phyloP scores from a whole-genome alignment of 1,140 invertebrate genomes.

The Pseudachorutes palmiensis region DNA sequence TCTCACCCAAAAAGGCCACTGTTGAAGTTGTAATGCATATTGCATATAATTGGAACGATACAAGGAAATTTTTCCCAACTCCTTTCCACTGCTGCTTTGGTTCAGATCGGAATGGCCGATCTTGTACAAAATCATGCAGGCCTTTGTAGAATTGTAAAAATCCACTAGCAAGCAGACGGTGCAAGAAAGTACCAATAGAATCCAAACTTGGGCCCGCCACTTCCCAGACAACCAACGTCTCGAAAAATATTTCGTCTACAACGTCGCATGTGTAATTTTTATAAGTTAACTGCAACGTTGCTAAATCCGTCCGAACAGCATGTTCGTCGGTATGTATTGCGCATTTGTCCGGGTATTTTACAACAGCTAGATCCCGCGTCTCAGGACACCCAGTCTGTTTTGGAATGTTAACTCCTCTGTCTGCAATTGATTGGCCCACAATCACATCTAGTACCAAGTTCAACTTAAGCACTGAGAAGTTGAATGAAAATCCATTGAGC shows the following conservation, averaged over 20 bases:
- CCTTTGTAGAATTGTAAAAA: slow-evolving; percentile 1
- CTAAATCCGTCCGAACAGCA: background rate
- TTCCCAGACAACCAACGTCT: background rate
- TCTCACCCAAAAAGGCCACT: no score
- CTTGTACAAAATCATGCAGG: background rate
- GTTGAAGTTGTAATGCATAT: no score
- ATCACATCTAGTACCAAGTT: background rate
- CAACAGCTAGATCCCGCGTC: background rate
- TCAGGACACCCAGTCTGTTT: background rate
- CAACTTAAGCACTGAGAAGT: background rate
- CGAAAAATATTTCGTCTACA: background rate
- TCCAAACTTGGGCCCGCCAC: background rate
- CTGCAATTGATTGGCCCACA: background rate
- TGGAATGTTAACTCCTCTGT: background rate
- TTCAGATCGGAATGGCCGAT: background rate
- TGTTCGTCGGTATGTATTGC: background rate
- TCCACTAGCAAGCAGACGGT: background rate
- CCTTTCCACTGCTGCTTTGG: background rate
- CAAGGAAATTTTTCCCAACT: background rate
- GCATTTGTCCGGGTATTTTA: background rate
- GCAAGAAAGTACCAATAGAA: background rate
- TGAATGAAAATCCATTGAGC: background rate
- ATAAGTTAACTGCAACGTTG: background rate
- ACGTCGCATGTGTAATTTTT: background rate
- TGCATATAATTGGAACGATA: background rate